A percentile compares a stretch with the other conserved stretches of the same genome.
phyloP scores from a whole-genome alignment of 1,140 invertebrate species.

The Elysia chlorotica region DNA sequence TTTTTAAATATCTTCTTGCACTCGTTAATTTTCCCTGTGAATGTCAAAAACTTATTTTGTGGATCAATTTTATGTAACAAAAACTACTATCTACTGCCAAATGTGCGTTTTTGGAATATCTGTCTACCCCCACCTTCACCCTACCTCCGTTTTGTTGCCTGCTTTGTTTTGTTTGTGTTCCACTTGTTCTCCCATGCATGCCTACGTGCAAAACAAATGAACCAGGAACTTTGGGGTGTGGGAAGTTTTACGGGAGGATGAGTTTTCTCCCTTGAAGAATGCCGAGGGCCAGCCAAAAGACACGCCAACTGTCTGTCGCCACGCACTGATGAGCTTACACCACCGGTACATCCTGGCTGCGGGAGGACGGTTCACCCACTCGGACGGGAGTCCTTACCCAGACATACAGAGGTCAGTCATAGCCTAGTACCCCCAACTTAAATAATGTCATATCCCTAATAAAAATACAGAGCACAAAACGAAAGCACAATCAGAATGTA shows the following conservation, averaged over 20 bases:
- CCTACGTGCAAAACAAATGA: constrained; percentile 34
- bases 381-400: constrained; percentile 62
- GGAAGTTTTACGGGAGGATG: constrained; percentile 89
- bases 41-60: not conserved
- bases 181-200: not conserved
- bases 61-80: not conserved
- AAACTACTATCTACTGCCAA: not conserved
- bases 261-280: constrained; percentile 98
- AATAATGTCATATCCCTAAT: too few relatives aligned
- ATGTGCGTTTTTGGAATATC: not conserved
- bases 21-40: too few relatives aligned
- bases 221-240: constrained; percentile 84
- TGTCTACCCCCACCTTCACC: not conserved
- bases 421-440: too few relatives aligned
- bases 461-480: too few relatives aligned
- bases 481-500: too few relatives aligned
- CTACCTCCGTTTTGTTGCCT: not conserved
- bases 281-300: constrained; percentile 84
- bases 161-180: not conserved
- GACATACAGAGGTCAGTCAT: constrained; percentile 64
- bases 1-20: too few relatives aligned
- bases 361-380: constrained; percentile 73
- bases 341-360: constrained; percentile 81
- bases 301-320: constrained; percentile 83
- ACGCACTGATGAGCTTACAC: constrained; percentile 82